These are phyloP conservation scores for Atta texana DNA, from an alignment of 1,140 invertebrate species.

Conservation along the genomic window DNA sequence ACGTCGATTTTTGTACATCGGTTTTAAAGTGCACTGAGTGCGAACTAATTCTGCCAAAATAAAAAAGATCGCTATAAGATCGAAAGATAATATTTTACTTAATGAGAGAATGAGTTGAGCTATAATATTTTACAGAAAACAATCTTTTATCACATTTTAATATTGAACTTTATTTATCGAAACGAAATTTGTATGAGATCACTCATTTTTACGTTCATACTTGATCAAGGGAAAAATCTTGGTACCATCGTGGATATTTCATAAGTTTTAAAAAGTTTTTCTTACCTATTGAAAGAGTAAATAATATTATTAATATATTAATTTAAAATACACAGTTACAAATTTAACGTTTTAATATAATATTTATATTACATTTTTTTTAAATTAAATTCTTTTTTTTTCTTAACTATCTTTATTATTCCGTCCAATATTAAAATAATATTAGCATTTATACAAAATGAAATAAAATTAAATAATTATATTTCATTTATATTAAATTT, in stretches of 20 bases:
- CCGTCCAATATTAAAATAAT: background rate
- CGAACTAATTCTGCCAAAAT: too few species aligned
- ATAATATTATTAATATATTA: conserved; percentile 9
- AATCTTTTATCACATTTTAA: background rate
- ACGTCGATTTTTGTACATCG: too few species aligned
- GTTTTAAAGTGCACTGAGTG: too few species aligned
- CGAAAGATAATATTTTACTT: conserved; percentile 12
- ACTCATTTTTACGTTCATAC: conserved; percentile 69
- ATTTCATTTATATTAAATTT: background rate
- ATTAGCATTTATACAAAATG: background rate
- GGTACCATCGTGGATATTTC: conserved; percentile 80
- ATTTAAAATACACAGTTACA: too few species aligned
- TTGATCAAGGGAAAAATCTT: conserved; percentile 82
- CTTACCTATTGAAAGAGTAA: background rate
- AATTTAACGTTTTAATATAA: too few species aligned
- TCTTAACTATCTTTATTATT: background rate
- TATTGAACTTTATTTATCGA: conserved; percentile 23
- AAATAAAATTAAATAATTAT: background rate
- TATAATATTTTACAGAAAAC: background rate
- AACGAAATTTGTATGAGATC: background rate
- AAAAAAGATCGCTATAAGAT: too few species aligned
- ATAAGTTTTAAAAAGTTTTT: background rate
- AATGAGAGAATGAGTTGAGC: background rate
- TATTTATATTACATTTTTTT: too few species aligned
- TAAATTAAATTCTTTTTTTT: too few species aligned